Base-by-base conservation (phyloP, 2,888 invertebrate species). In the Epistrophella euchroma region DNA sequence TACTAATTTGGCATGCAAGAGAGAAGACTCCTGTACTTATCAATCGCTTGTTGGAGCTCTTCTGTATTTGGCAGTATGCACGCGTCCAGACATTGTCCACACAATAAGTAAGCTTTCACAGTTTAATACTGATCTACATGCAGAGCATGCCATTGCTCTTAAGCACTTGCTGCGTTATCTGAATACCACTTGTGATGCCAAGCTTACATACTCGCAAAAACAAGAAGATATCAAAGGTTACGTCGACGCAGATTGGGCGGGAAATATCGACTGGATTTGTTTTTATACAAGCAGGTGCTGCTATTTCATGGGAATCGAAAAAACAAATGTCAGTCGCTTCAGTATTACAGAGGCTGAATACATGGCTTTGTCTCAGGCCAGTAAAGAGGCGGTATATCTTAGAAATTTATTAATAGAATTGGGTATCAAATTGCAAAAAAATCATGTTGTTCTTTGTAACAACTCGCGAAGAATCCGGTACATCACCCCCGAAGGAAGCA, bases 211-310 rank as follows among this genome's bases (percentile, higher is more conserved):
- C 9, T 13, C n/a, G 3, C 43, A 72, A n/a, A 58, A 9, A 17
- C 55, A 17, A 4, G 2, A 56, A 19, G 25, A 28, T 9, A 22
- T 86, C 2, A n/a, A 45, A 19, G 72, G 74, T 13, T 86, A 45
- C 52, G 72, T 62, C 3, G 84, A 88, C 73, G 88, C 85, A 15
- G 82, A 82, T 62, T 87, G 79, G 87, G 83, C 62, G 11, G 71
- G 76, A 4, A 56, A 66, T 43, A 17, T 11, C 11, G 60, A 40
- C 28, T 76, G 73, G 73, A 5, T 60, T 47, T 22, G 47, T 60
- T 1, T 60, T 60, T 28, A 25, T 28, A 4, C 40, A 47, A 45
- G 55, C 9, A 3, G 25, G 25, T 37, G 56, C 47, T 15, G 76
- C 45, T 4, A 62, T 79, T 25, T 60, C 58, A 32, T 85, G 82